Conservation (phyloP, 1,140 invertebrate genomes). For the Macrobrachium nipponense region DNA sequence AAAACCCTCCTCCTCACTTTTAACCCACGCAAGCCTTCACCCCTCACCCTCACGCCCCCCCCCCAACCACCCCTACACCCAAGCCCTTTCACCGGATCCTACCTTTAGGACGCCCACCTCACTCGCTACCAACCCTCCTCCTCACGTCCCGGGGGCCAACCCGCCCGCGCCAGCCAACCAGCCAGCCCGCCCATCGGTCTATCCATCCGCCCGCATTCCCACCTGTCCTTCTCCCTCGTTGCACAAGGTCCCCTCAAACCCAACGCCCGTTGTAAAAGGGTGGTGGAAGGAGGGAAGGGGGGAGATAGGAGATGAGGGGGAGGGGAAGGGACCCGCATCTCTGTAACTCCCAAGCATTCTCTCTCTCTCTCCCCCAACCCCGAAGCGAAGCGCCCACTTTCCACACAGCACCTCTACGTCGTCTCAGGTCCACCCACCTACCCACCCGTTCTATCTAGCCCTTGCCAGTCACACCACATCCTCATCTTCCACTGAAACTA, state of each 20-base stretch:
- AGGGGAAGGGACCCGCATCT: not conserved
- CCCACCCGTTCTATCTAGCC: too few species aligned
- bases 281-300: constrained; percentile 5
- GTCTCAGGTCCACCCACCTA: too few species aligned
- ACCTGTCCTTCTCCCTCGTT: not conserved
- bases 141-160: not conserved
- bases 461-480: too few species aligned
- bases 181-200: not conserved
- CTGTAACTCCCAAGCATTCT: too few species aligned
- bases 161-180: too few species aligned
- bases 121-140: not conserved
- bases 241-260: not conserved
- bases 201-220: not conserved
- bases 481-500: too few species aligned
- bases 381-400: too few species aligned
- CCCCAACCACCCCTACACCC: too few species aligned
- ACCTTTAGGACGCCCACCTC: not conserved
- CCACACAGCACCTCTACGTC: too few species aligned
- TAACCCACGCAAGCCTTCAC: not conserved
- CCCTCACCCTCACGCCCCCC: not conserved
- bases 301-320: not conserved
- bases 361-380: too few species aligned
- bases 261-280: not conserved
- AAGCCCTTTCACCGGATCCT: not conserved
- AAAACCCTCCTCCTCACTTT: not conserved